These are phyloP conservation scores for Pseudomyrmex concolor DNA, from an alignment of 1,140 invertebrate species.

Conservation along the genomic window DNA sequence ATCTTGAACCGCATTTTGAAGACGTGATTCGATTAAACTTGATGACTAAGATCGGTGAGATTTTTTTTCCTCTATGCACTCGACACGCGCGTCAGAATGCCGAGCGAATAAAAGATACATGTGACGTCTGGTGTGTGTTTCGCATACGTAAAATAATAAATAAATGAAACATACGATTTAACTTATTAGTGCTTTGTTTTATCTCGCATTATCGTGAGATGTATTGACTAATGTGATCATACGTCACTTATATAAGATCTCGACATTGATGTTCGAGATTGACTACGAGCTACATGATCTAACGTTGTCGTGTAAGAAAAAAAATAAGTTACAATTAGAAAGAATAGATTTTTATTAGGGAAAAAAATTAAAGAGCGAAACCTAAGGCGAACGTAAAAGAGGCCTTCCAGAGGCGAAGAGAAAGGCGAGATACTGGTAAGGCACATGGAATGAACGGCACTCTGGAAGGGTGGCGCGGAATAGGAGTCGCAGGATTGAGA, in stretches of 20 bases:
- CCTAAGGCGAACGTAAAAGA: not conserved
- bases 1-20: too few species aligned
- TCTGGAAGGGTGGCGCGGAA: slow-evolving; percentile 36
- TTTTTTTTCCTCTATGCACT: slow-evolving; percentile 10
- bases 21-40: too few species aligned
- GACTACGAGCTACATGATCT: not conserved
- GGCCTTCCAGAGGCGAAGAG: slow-evolving; percentile 33
- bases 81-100: slow-evolving; percentile 20
- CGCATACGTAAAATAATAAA: slow-evolving; percentile 24
- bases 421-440: slow-evolving; percentile 16
- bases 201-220: slow-evolving; percentile 18
- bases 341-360: not conserved
- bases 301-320: not conserved
- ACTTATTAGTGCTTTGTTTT: slow-evolving; percentile 12
- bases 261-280: not conserved
- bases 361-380: slow-evolving; percentile 25
- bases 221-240: slow-evolving; percentile 25
- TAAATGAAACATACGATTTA: not conserved
- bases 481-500: slow-evolving; percentile 29
- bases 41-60: not conserved
- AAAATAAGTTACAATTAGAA: not conserved
- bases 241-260: not conserved
- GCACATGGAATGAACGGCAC: slow-evolving; percentile 16
- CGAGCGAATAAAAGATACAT: slow-evolving; percentile 30
- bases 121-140: not conserved